Base-by-base conservation (phyloP, 2,113 vertebrate genomes). In the Vidua macroura region DNA sequence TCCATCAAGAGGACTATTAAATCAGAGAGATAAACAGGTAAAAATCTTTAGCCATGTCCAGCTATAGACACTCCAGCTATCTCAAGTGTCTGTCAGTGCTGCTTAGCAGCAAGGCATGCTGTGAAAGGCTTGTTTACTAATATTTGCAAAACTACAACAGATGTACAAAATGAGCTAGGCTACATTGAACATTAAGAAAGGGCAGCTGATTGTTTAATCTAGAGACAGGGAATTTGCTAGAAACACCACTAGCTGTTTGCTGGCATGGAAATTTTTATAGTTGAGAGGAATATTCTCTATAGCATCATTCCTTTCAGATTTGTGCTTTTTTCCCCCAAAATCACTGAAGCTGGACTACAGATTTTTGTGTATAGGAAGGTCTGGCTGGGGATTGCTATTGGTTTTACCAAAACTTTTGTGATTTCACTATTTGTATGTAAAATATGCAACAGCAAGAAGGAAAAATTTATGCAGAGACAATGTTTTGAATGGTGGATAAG, bases 71-170 rank as follows among this genome's bases (percentile, higher is more conserved):
- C 16, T 73, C 41, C 59, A 41, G 74, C 67, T 90, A 63, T 68
- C 68, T 81, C 68, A 77, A 83, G 73, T n/a, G 18, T 68, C 79
- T 88, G 37, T 86, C 79, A 80, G 16, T 58, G 88, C 79, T 75
- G 90, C 76, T 83, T 83, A 90, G 79, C 83, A 93, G 78, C 55
- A 95, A 93, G 1, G 13, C 76, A 83, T 58, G 46, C 79, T 90
- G 80, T 86, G 86, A 93, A 68, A 88, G 56, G 33, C 56, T 82
- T 95, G 73, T 96, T 96, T 96, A 96, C 92, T 95, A 95, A 93
- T 95, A 96, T 93, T 95, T 94, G 86, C 83, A 90, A 90, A 83
- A 93, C 68, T 95, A 83, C 82, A 94, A 88, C 90, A 97, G 92
- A 96, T 96, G 93, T 84, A 95, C 73, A 88, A 92, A 95, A 95